These are phyloP conservation scores for Tokudaia tokunoshimensis DNA, from an alignment of 2,797 vertebrate species.

Conservation along the genomic window DNA sequence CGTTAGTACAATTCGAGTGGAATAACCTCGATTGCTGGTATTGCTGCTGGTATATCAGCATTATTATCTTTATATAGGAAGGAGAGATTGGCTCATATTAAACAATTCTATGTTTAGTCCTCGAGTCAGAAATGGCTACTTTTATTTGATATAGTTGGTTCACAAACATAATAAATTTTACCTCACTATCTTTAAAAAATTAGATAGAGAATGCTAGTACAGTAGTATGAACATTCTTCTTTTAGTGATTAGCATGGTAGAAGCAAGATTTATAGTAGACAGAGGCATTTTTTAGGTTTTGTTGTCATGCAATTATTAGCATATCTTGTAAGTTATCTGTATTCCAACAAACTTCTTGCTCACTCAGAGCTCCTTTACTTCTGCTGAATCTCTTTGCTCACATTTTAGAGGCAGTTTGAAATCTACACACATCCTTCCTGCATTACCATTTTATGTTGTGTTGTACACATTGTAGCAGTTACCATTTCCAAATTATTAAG, in stretches of 20 bases:
- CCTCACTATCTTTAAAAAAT: not conserved
- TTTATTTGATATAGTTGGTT: constrained; percentile 41
- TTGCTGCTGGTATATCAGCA: not conserved
- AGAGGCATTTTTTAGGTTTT: not conserved
- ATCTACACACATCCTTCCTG: not conserved
- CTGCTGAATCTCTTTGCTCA: not conserved
- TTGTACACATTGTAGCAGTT: not conserved
- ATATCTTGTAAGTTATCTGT: not conserved
- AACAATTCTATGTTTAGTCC: not conserved
- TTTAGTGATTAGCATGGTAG: not conserved
- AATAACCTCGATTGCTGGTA: too few species aligned
- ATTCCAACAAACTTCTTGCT: not conserved
- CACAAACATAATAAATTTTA: not conserved
- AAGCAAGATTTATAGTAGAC: not conserved
- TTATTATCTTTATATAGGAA: not conserved
- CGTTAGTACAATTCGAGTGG: not conserved
- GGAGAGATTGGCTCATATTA: not conserved
- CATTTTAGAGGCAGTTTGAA: not conserved
- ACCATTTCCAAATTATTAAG: not conserved
- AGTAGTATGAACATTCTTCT: not conserved
- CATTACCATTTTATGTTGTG: not conserved
- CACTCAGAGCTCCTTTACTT: not conserved
- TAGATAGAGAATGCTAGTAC: not conserved
- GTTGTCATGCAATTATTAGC: not conserved
- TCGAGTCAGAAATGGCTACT: not conserved